A percentile compares a stretch with the other conserved stretches of the same genome.
Evolutionary conservation across 2,888 invertebrate species (phyloP).

Genomic region (Agriotes lineatus): DNA sequence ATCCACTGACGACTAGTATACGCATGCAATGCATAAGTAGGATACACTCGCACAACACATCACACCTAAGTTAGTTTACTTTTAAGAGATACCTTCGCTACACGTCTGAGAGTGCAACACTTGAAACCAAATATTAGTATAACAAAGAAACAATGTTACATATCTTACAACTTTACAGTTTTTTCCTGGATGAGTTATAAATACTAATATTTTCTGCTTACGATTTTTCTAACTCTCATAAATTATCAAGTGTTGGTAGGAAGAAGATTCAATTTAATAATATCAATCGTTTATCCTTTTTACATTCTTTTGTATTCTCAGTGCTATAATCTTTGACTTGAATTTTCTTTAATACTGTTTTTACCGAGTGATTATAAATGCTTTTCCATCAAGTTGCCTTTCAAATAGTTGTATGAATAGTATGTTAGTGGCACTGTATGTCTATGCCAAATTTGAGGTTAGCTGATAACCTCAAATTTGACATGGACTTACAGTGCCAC

Average conservation of each 20-base stretch:
- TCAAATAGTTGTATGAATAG: too few relatives aligned
- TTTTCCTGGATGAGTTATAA: slow-evolving; percentile 38
- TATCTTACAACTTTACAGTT: slow-evolving; percentile 17
- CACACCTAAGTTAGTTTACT: slow-evolving; percentile 50
- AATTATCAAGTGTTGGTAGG: slow-evolving; percentile 42
- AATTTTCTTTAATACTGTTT: too few relatives aligned
- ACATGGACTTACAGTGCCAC: too few relatives aligned
- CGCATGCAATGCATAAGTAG: slow-evolving; percentile 64
- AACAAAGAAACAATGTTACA: slow-evolving; percentile 15
- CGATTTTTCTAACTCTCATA: slow-evolving; percentile 15
- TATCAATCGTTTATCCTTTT: background rate
- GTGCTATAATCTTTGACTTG: too few relatives aligned
- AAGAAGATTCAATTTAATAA: background rate
- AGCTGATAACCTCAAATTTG: too few relatives aligned
- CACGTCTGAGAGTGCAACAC: slow-evolving; percentile 45
- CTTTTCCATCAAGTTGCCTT: too few relatives aligned
- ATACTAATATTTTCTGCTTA: slow-evolving; percentile 30
- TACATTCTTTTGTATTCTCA: background rate
- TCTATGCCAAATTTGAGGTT: too few relatives aligned
- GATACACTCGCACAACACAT: slow-evolving; percentile 58
- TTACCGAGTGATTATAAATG: too few relatives aligned
- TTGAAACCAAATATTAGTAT: slow-evolving; percentile 43
- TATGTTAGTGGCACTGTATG: too few relatives aligned
- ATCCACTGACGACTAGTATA: slow-evolving; percentile 65
- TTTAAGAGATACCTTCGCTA: slow-evolving; percentile 41